These are phyloP conservation scores for Callorhinus ursinus DNA, from an alignment of 2,113 vertebrate genomes.

Conservation along the genomic window DNA sequence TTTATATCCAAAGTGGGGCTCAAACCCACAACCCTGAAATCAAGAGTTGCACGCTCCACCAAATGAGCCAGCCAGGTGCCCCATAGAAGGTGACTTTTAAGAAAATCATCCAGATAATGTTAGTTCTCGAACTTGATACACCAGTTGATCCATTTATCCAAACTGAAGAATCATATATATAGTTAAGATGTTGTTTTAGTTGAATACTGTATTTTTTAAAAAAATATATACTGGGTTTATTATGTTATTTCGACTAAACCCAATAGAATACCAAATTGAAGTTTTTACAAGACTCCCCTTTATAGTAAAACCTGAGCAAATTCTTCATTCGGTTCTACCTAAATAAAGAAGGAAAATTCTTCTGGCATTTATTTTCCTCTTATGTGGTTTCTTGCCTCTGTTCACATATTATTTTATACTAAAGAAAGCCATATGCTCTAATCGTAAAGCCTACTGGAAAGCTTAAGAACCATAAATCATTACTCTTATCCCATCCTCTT, in stretches of 20 bases:
- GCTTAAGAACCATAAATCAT: neutral
- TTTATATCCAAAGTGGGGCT: neutral
- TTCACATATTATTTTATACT: neutral
- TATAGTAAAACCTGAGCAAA: neutral
- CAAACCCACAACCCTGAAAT: neutral
- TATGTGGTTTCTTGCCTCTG: neutral
- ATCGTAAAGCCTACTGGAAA: slow-evolving; percentile 1
- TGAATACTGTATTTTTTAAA: neutral
- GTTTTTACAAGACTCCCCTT: neutral
- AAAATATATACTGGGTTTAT: neutral
- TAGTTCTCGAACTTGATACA: neutral
- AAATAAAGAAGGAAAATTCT: neutral
- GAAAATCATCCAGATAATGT: neutral
- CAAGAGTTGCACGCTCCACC: neutral
- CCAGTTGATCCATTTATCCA: neutral
- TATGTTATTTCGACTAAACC: neutral
- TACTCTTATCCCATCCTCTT: neutral
- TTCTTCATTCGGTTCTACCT: neutral
- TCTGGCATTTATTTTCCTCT: neutral
- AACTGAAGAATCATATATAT: neutral
- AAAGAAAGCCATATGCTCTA: neutral
- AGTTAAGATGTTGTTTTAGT: neutral
- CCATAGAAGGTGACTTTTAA: neutral
- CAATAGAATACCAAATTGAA: neutral
- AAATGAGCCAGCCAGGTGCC: neutral